phyloP scores from a whole-genome alignment of 2,113 vertebrate species.

The Apodemus sylvaticus region DNA sequence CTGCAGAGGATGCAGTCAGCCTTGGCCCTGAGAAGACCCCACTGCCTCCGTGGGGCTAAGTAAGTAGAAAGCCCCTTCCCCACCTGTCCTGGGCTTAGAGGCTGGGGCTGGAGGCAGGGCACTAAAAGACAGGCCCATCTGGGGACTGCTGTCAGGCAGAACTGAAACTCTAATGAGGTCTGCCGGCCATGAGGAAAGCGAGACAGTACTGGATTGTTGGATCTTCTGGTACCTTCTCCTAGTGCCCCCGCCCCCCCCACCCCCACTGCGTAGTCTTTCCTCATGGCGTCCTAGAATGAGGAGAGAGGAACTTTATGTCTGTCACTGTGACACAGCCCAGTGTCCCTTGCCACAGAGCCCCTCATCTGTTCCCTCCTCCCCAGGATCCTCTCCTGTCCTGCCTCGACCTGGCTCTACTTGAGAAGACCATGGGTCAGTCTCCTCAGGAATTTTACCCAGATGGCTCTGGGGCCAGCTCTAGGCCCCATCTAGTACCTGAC shows the following conservation, averaged over 20 bases:
- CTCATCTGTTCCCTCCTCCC: not conserved
- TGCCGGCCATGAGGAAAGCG: not conserved
- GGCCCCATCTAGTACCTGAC: not conserved
- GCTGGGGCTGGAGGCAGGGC: not conserved
- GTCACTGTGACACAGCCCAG: not conserved
- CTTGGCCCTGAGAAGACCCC: conserved; percentile 36
- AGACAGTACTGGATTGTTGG: not conserved
- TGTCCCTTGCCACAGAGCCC: not conserved
- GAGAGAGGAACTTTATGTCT: not conserved
- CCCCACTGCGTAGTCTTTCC: not conserved
- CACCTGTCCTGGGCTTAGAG: not conserved
- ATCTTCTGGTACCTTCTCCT: not conserved
- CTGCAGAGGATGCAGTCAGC: conserved; percentile 78
- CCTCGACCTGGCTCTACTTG: not conserved
- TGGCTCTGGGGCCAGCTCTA: not conserved
- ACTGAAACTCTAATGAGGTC: conserved; percentile 60
- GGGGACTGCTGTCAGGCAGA: conserved; percentile 36
- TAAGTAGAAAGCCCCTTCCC: conserved; percentile 74
- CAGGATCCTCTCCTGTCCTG: not conserved
- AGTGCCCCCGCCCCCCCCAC: not conserved
- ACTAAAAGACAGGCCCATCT: not conserved
- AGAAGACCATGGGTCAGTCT: not conserved
- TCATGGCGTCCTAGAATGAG: not conserved
- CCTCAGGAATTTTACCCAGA: not conserved
- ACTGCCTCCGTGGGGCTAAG: conserved; percentile 77